Evolutionary conservation across 2,113 vertebrate species (phyloP).

Genomic region (Upupa epops): DNA sequence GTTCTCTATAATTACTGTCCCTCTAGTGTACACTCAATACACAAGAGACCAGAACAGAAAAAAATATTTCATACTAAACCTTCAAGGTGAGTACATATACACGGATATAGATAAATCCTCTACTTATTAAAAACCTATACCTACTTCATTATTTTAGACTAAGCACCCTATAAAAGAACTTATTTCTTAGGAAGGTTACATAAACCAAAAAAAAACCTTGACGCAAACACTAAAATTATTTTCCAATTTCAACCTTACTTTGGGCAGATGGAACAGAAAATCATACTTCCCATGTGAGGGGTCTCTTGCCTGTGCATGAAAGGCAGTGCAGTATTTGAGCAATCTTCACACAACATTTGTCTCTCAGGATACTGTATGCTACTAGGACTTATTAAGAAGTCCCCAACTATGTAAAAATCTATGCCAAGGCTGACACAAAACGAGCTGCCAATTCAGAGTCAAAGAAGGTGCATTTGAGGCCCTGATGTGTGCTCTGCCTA

Average conservation of each 20-base stretch:
- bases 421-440: neutral
- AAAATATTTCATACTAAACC: constrained; percentile 29
- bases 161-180: neutral
- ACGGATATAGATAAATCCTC: neutral
- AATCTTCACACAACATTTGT: neutral
- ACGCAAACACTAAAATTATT: neutral
- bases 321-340: neutral
- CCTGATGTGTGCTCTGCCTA: neutral
- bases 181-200: neutral
- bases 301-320: neutral
- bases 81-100: neutral
- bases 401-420: neutral
- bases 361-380: neutral
- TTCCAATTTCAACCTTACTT: neutral
- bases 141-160: neutral
- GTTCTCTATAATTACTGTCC: neutral
- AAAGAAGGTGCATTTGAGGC: neutral
- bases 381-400: neutral
- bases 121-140: neutral
- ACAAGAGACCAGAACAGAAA: neutral
- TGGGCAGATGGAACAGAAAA: constrained; percentile 2
- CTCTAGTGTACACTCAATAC: neutral
- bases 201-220: neutral
- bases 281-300: neutral
- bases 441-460: neutral